Evolutionary conservation across 53 echinoderm and acorn worm genomes (phyloP), one percentile per base, ranked within the genome.

Genomic region (Antedon mediterranea): DNA sequence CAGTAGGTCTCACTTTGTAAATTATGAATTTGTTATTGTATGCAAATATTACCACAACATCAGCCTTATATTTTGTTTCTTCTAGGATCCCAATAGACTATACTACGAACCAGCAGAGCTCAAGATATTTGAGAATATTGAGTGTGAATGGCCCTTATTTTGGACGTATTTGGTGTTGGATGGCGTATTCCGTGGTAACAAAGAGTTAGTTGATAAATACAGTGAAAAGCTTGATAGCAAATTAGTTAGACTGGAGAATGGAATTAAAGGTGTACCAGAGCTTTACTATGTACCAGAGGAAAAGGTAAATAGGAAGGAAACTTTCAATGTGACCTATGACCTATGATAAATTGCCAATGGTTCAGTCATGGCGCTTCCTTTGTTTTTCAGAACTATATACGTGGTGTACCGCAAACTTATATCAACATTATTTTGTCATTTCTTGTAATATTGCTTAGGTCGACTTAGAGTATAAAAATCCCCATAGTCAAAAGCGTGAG

Each of bases 81-180:
- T 23, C 0, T 33, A 92, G 97, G 97, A 95, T 77, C 92, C 92
- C 23, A 92, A 89, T 76, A 83, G 97, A 73, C 80, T 95, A 32
- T 95, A 95, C 86, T 95, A 95, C 31, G 97, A 95, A 30, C 91
- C 97, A 31, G 91, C 91, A 20, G 97, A 95, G 80, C 86, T 95
- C 78, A 95, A 95, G 78, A 85, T 95, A 72, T 95, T 95, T 88
- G 97, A 95, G 81, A 83, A 95, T 84, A 95, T 95, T 29, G 97
- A 95, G 77, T 95, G 97, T 82, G 97, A 95, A 57, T 95, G 97
- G 97, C 97, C 97, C 71, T 72, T 95, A 2, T 95, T 95, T 82
- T 95, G 87, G 86, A 81, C 87, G 73, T 95, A 89, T 80, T 85
- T 91, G 14, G 78, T 95, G 77, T 33, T 95, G 6, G 97, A 95